These are phyloP conservation scores for Cinclus cinclus DNA, from an alignment of 2,113 vertebrate genomes.

Conservation along the genomic window DNA sequence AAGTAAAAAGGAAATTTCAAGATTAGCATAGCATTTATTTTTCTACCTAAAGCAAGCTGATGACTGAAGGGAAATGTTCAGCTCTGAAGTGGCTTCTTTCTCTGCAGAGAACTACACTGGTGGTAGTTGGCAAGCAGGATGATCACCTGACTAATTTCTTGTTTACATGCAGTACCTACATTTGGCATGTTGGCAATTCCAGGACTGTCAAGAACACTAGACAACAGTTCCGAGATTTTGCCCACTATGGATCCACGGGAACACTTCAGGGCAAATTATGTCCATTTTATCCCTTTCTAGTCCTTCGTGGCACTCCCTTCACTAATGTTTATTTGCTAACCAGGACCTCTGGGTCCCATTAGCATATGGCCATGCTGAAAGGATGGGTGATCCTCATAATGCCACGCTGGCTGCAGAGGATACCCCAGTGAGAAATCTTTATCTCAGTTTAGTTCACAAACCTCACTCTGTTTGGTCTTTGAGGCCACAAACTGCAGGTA, in stretches of 20 bases:
- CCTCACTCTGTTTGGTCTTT: background rate
- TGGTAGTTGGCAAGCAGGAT: background rate
- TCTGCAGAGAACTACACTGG: background rate
- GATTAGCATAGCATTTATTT: background rate
- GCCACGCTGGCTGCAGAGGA: rapidly evolving
- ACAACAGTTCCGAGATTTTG: background rate
- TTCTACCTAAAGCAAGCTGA: background rate
- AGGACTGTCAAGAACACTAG: background rate
- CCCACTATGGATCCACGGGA: rapidly evolving
- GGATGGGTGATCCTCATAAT: rapidly evolving
- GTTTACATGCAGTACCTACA: background rate
- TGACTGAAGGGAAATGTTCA: background rate
- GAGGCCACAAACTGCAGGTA: background rate
- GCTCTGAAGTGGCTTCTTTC: background rate
- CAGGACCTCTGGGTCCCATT: background rate
- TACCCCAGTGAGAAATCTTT: background rate
- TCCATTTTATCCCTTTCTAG: background rate
- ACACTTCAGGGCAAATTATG: background rate
- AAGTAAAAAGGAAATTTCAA: background rate
- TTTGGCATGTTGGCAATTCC: background rate
- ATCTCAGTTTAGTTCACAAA: background rate
- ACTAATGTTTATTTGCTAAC: background rate
- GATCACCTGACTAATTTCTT: background rate
- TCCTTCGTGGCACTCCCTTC: background rate
- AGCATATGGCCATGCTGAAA: background rate